Base-by-base conservation (phyloP, 1,140 invertebrate species). In the Brachionus paranguensis region DNA sequence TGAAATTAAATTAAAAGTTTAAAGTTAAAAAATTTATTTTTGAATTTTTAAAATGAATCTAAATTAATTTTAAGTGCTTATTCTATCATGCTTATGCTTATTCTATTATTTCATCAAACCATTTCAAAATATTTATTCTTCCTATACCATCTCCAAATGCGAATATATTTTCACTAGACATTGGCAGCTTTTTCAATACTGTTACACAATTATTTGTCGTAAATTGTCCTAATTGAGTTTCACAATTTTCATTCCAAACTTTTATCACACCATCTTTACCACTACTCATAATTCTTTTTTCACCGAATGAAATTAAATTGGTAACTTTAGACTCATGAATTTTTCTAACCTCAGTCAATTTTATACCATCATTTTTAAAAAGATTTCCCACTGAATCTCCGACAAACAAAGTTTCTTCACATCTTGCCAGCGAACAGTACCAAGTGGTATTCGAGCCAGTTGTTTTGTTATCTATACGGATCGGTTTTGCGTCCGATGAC, bases 191-290 rank as follows among this genome's bases (percentile, higher is more conserved):
- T 11, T 33, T 37, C 3, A 81, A 24, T 17, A 11, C 24, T 3
- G 53, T 81, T 37, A 81, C 53, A 14, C 17, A 20, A 81, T 33
- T 81, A 37, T 53, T 45, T 27, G 37, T 45, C 24, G 55, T 65
- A 64, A 81, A 64, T 68, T 81, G 53, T 81, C 78, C 78, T 68
- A 81, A 20, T 64, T 81, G 53, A 24, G 3, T 64, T 14, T 68
- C 78, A 64, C 10, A 81, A 64, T 68, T 64, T 27, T 76, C 43
- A 14, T 24, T 27, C 88, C 88, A 89, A 1, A 89, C 74, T 84
- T 86, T 86, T n/a, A 87, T 85, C 2, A 86, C 85, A 4, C 88
- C 89, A 85, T 89, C 88, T 84, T 88, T 88, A 29, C 86, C 85
- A 85, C 88, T 88, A 7, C 87, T 88, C 3, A 86, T 87, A 12